Evolutionary conservation across 1,140 invertebrate species (phyloP).

Genomic region (Brachionus paranguensis): DNA sequence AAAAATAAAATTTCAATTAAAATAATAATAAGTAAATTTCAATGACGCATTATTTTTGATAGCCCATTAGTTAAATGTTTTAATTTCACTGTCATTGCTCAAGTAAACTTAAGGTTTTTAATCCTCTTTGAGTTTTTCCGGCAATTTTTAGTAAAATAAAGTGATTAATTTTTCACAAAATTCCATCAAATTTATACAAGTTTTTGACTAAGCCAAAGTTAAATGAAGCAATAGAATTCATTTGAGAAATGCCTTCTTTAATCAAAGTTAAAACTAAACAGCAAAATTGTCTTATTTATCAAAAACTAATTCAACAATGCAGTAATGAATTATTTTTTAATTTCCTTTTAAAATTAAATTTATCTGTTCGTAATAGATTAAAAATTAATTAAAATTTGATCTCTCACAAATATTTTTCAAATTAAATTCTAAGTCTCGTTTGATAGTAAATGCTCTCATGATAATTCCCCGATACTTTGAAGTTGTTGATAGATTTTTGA

Average conservation of each 20-base stretch:
- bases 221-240: background rate
- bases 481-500: too few species aligned
- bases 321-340: background rate
- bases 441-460: too few species aligned
- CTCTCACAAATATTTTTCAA: background rate
- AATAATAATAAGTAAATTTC: too few species aligned
- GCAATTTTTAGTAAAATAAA: background rate
- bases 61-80: too few species aligned
- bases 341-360: background rate
- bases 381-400: background rate
- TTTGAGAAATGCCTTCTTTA: background rate
- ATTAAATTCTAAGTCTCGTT: too few species aligned
- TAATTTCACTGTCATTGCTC: too few species aligned
- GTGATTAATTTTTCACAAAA: background rate
- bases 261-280: background rate
- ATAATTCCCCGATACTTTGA: too few species aligned
- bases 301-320: background rate
- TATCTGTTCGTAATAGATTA: background rate
- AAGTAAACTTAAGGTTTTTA: background rate
- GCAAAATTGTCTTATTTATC: background rate
- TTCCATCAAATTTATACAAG: background rate
- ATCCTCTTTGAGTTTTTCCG: background rate
- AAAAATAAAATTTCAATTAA: too few species aligned
- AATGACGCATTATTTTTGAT: too few species aligned
- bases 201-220: background rate